Base-by-base conservation (phyloP, 2,113 vertebrate species). In the Galemys pyrenaicus region DNA sequence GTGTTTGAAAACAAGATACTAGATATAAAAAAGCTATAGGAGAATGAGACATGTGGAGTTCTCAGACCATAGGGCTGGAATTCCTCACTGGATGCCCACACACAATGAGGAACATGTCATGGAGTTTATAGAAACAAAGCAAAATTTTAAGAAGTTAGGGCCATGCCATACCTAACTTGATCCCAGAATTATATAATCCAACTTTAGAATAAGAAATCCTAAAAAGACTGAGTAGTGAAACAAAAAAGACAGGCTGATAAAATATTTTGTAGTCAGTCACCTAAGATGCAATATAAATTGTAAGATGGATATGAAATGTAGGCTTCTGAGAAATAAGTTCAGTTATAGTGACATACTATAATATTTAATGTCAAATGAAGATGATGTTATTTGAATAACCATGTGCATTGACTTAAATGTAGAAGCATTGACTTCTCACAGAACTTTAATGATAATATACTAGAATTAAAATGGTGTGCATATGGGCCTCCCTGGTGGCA, bases 361-460 rank as follows among this genome's bases (percentile, higher is more conserved):
- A 71, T 58, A 65, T 68, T 95, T 95, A 95, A 83, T 79, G 41
- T 87, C 77, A 74, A 46, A 56, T 91, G 88, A 32, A 46, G 39
- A 70, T 68, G 60, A 93, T 65, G 65, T 88, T 91, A 84, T 93
- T 80, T 28, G 91, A 80, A 84, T 91, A 44, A 91, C 35, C 70
- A 83, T 39, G 77, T 87, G 35, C 41, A 82, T 19, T 96, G 87
- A 95, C 54, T 78, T 83, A 93, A 88, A 79, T 85, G 49, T 37
- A 49, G 84, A 91, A 84, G 15, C 56, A 60, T 73, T 90, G 65
- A 79, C 62, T 67, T 44, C 30, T 44, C 24, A 73, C 26, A 88
- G 54, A 91, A 73, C 30, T n/a, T 74, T 51, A 28, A 49, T 83
- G 30, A 78, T 62, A 89, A 86, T 46, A 91, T 74, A 46, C n/a